phyloP scores from a whole-genome alignment of 2,888 invertebrate species.

The Xylocampa areola region DNA sequence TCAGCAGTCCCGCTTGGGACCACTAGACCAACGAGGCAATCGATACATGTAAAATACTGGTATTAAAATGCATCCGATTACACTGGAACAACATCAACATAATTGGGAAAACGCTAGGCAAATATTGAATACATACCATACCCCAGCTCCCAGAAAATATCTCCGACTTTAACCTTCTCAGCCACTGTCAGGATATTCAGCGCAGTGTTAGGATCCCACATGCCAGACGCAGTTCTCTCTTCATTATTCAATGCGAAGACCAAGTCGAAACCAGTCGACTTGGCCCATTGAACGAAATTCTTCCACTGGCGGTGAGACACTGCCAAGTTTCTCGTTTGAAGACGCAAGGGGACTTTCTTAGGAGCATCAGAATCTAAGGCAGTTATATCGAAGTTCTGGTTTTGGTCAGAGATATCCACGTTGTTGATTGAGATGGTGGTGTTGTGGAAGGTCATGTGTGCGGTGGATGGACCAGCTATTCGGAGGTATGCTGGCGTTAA shows the following conservation, averaged over 20 bases:
- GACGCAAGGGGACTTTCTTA: slow-evolving; percentile 22
- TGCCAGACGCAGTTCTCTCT: slow-evolving; percentile 80
- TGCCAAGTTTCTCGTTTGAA: slow-evolving; percentile 51
- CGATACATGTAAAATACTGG: too few species aligned
- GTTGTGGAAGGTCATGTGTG: slow-evolving; percentile 82
- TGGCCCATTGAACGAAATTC: slow-evolving; percentile 86
- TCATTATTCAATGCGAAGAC: slow-evolving; percentile 92
- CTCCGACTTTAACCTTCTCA: slow-evolving; percentile 90
- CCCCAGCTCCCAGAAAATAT: slow-evolving; percentile 93
- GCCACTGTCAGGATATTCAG: slow-evolving; percentile 92
- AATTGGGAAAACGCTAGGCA: slow-evolving; percentile 41
- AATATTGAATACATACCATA: slow-evolving; percentile 88
- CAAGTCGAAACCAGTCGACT: slow-evolving; percentile 90
- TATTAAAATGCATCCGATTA: too few species aligned
- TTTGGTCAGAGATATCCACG: slow-evolving; percentile 39
- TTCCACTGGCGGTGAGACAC: slow-evolving; percentile 75
- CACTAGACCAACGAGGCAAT: too few species aligned
- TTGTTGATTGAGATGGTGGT: slow-evolving; percentile 74
- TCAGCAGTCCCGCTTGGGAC: too few species aligned
- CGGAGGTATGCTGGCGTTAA: slow-evolving; percentile 93
- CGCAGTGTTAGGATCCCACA: slow-evolving; percentile 93
- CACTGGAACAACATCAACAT: too few species aligned
- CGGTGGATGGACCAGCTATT: slow-evolving; percentile 92
- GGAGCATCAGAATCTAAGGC: slow-evolving; percentile 44
- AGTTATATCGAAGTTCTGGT: slow-evolving; percentile 35